Evolutionary conservation across 2,888 invertebrate species (phyloP).

Genomic region (Nomada flava): DNA sequence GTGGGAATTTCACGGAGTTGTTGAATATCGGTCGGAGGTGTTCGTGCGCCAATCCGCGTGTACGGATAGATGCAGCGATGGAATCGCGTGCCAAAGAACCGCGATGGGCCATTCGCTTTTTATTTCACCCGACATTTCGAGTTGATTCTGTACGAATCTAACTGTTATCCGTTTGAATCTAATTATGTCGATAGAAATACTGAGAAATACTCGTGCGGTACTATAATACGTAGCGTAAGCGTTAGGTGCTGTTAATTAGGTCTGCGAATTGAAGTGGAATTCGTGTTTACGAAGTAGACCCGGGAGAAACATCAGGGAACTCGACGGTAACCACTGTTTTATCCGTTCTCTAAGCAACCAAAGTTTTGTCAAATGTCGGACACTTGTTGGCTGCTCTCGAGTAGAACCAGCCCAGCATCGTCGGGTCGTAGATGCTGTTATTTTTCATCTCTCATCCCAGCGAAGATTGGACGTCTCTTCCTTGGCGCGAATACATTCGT

Average conservation of each 20-base stretch:
- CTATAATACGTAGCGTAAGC: background rate
- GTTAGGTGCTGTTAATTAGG: background rate
- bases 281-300: slow-evolving; percentile 21
- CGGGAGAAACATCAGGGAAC: slow-evolving; percentile 4
- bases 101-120: slow-evolving; percentile 43
- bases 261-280: slow-evolving; percentile 8
- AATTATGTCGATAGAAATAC: too few species aligned
- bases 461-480: slow-evolving; percentile 17
- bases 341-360: background rate
- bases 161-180: background rate
- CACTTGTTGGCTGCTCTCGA: background rate
- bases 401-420: background rate
- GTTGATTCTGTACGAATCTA: slow-evolving; percentile 4
- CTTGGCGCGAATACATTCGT: too few species aligned
- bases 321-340: background rate
- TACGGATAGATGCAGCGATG: slow-evolving; percentile 15
- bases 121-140: slow-evolving; percentile 51
- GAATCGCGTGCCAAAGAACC: slow-evolving; percentile 70
- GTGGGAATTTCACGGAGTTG: slow-evolving; percentile 75
- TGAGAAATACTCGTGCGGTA: too few species aligned
- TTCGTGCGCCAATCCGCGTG: slow-evolving; percentile 10
- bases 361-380: slow-evolving; percentile 11
- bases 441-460: background rate
- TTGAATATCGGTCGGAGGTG: slow-evolving; percentile 57
- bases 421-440: background rate